Conservation (phyloP, 1,140 invertebrate genomes). For the Macrosteles quadrilineatus region DNA sequence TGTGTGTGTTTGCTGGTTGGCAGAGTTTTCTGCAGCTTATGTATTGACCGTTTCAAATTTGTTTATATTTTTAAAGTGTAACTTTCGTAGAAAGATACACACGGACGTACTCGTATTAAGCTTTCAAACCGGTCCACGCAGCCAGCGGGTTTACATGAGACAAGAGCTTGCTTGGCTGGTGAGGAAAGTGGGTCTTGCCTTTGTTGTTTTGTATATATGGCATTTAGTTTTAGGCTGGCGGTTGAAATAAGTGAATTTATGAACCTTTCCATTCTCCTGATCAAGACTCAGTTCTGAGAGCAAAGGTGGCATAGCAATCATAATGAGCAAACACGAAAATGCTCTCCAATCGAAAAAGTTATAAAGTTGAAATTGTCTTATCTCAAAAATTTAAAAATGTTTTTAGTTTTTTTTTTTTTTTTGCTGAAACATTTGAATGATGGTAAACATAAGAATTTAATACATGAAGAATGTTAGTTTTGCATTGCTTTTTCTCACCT, state of each 20-base stretch:
- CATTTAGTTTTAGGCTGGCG: background rate
- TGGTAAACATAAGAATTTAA: no score
- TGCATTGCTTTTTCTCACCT: no score
- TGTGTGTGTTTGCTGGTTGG: slow-evolving; percentile 7
- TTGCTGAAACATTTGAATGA: no score
- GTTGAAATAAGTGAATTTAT: background rate
- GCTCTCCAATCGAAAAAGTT: no score
- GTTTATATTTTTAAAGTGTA: slow-evolving; percentile 10
- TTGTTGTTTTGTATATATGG: slow-evolving; percentile 3
- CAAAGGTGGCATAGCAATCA: no score
- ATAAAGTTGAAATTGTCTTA: no score
- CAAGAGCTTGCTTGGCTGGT: background rate
- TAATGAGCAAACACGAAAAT: no score
- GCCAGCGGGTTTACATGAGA: background rate
- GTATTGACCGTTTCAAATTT: slow-evolving; percentile 13
- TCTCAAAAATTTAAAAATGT: no score
- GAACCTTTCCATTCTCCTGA: background rate
- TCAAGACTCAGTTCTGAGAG: no score
- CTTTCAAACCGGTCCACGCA: background rate
- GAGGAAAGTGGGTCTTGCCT: background rate
- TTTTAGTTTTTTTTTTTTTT: no score
- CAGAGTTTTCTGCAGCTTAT: no score
- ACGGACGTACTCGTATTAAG: slow-evolving; percentile 16
- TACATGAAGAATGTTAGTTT: no score
- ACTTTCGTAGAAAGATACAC: background rate